Evolutionary conservation across 2,888 invertebrate species (phyloP).

Genomic region (Camponotus fellah): DNA sequence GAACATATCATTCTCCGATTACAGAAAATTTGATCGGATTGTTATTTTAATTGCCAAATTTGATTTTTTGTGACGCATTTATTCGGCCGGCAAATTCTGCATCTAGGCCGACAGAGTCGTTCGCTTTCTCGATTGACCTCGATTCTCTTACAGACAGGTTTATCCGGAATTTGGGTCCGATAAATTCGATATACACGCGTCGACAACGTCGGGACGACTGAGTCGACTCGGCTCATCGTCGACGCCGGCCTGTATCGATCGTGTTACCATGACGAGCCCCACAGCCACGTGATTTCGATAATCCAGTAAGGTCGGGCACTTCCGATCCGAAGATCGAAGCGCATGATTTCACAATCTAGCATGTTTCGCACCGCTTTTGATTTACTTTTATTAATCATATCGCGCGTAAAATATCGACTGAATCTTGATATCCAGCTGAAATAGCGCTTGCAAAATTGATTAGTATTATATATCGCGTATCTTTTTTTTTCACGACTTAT

Average conservation of each 20-base stretch:
- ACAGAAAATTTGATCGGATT: neutral
- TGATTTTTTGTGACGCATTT: neutral
- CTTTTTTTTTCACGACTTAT: neutral
- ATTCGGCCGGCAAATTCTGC: conserved; percentile 57
- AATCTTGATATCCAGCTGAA: neutral
- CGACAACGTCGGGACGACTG: conserved; percentile 48
- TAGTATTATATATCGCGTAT: neutral
- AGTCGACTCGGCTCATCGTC: conserved; percentile 57
- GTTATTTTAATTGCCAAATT: neutral
- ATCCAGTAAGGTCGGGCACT: conserved; percentile 55
- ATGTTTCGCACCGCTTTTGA: neutral
- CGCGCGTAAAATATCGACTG: neutral
- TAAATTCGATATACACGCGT: conserved; percentile 71
- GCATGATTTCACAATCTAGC: neutral
- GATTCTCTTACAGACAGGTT: conserved; percentile 72
- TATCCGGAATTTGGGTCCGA: conserved; percentile 73
- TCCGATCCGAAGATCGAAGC: conserved; percentile 19
- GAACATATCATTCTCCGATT: neutral
- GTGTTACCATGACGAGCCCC: conserved; percentile 61
- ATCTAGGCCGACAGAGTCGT: conserved; percentile 61
- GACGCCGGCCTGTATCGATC: conserved; percentile 72
- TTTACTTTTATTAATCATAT: neutral
- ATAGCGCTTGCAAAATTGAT: neutral
- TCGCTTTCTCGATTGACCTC: conserved; percentile 70
- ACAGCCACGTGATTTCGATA: conserved; percentile 62